Percentiles rank a stretch among this genome's conserved stretches.
These are phyloP conservation scores for Zosterops lateralis DNA, from an alignment of 2,113 vertebrate genomes.

Conservation along the genomic window DNA sequence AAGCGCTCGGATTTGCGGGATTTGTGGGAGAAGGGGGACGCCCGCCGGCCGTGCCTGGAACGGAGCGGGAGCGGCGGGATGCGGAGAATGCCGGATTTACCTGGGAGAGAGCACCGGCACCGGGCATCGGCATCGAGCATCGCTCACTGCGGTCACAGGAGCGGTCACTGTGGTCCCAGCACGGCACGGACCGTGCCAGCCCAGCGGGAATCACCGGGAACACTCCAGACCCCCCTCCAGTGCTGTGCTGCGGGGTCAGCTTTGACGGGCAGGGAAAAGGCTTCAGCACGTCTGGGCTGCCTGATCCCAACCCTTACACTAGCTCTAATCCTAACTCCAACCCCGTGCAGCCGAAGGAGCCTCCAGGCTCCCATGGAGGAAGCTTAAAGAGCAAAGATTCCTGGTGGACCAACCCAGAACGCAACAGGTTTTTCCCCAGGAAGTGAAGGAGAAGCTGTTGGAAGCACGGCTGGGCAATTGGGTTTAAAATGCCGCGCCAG, in stretches of 20 bases:
- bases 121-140: background rate
- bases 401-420: fast-evolving
- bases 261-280: fast-evolving
- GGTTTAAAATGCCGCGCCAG: background rate
- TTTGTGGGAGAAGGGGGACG: background rate
- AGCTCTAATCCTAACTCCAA: background rate
- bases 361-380: background rate
- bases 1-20: fast-evolving
- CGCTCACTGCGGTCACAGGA: background rate
- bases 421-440: fast-evolving
- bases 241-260: background rate
- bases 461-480: fast-evolving
- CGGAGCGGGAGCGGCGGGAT: background rate
- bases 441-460: background rate
- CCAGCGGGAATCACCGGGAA: background rate
- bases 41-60: background rate
- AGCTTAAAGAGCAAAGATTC: fast-evolving
- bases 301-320: background rate
- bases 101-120: fast-evolving
- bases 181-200: background rate
- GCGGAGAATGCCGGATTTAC: fast-evolving
- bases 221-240: fast-evolving
- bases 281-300: background rate
- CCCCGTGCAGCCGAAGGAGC: fast-evolving
- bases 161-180: background rate